phyloP scores from a whole-genome alignment of 2,113 vertebrate species.

The Pantherophis guttatus region DNA sequence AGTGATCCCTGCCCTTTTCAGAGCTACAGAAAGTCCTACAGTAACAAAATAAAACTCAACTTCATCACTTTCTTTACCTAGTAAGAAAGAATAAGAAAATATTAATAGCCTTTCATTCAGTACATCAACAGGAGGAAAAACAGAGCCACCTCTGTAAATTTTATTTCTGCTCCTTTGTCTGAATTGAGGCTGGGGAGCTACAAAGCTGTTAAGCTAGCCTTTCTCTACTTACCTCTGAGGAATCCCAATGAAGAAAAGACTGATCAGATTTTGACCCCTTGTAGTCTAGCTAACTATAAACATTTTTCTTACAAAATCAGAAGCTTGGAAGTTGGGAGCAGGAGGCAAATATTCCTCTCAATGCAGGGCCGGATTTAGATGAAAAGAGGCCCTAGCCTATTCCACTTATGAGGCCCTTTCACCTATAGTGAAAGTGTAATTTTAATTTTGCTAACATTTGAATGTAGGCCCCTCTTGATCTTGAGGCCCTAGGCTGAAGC shows the following conservation, averaged over 20 bases:
- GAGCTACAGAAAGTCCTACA: neutral
- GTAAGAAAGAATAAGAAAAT: neutral
- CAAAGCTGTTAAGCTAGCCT: neutral
- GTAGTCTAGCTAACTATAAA: neutral
- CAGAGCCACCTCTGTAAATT: neutral
- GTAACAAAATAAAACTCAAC: neutral
- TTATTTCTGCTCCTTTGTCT: neutral
- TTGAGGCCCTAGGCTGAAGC: too few species aligned
- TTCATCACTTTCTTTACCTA: neutral
- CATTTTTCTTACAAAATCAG: neutral
- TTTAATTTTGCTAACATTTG: too few species aligned
- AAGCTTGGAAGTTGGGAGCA: neutral
- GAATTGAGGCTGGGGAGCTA: neutral
- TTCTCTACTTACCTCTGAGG: neutral
- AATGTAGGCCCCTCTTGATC: too few species aligned
- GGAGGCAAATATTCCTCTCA: neutral
- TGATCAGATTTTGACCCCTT: neutral
- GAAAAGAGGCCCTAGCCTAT: too few species aligned
- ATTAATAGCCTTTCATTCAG: neutral
- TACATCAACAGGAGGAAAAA: neutral
- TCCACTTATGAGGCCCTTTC: too few species aligned
- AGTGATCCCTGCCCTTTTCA: neutral
- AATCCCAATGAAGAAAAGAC: neutral
- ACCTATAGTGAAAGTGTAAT: too few species aligned
- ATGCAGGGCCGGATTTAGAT: too few species aligned